These are phyloP conservation scores for Candidula unifasciata DNA, from an alignment of 2,888 invertebrate species.

Conservation along the genomic window DNA sequence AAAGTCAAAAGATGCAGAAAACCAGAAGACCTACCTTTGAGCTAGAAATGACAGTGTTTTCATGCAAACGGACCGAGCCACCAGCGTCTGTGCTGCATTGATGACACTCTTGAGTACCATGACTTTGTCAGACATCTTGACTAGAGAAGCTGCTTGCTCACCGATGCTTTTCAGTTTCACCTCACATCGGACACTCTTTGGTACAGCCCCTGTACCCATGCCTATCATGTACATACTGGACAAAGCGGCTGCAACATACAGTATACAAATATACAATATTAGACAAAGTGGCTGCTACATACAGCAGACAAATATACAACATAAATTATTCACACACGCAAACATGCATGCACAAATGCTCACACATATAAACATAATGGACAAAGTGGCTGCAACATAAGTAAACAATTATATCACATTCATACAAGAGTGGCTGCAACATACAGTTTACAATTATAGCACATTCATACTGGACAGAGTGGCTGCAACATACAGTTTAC, in stretches of 20 bases:
- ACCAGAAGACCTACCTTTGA: constrained; percentile 73
- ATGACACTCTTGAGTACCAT: constrained; percentile 80
- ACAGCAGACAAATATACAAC: neutral
- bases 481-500: too few species aligned
- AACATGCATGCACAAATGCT: neutral
- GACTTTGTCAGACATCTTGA: constrained; percentile 79
- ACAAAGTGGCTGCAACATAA: too few species aligned
- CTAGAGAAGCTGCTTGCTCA: constrained; percentile 80
- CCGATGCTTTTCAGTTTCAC: constrained; percentile 77
- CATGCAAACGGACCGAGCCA: constrained; percentile 81
- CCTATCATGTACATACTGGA: constrained; percentile 46
- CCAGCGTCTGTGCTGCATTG: constrained; percentile 80
- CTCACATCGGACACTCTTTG: constrained; percentile 57
- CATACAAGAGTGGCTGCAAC: too few species aligned
- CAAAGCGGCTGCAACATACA: constrained; percentile 25
- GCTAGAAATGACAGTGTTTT: constrained; percentile 80
- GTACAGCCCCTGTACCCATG: constrained; percentile 55
- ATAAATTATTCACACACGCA: neutral
- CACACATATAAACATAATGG: too few species aligned
- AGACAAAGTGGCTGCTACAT: neutral
- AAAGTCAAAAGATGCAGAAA: neutral
- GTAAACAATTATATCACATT: too few species aligned
- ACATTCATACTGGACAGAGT: too few species aligned
- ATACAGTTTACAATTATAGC: too few species aligned
- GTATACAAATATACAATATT: neutral